A percentile compares a stretch with the other conserved stretches of the same genome.
Conservation (phyloP, 2,888 invertebrate species). For the Meta bourneti region DNA sequence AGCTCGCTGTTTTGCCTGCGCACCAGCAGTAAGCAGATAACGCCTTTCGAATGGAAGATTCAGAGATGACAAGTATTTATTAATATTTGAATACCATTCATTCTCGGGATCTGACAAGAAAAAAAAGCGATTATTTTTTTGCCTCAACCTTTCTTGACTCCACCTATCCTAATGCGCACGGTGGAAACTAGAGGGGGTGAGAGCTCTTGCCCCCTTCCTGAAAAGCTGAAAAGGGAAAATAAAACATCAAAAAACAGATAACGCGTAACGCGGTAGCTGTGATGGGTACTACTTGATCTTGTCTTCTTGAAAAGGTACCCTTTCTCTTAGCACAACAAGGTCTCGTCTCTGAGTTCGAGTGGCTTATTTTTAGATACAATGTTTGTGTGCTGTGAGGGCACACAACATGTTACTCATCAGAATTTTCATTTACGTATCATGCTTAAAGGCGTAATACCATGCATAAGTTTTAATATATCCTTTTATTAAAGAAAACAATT, state of each 20-base stretch:
- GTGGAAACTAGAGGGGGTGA: constrained; percentile 17
- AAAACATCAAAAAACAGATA: constrained; percentile 5
- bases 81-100: constrained; percentile 72
- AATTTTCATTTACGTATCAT: too few relatives aligned
- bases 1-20: constrained; percentile 21
- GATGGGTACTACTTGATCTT: constrained; percentile 57
- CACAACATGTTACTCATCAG: too few relatives aligned
- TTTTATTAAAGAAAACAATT: too few relatives aligned
- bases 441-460: too few relatives aligned
- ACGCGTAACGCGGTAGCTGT: constrained; percentile 58
- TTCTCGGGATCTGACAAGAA: constrained; percentile 2
- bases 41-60: constrained; percentile 60
- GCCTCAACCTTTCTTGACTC: constrained; percentile 10
- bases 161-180: constrained; percentile 43
- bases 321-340: constrained; percentile 1
- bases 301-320: constrained; percentile 25
- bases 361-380: constrained; percentile 21
- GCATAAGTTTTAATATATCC: too few relatives aligned
- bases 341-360: neutral
- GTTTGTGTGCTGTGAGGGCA: neutral
- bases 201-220: neutral
- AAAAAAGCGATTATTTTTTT: constrained; percentile 36
- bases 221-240: constrained; percentile 8
- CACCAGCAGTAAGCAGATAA: constrained; percentile 19
- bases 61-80: constrained; percentile 69